A percentile compares a stretch with the other conserved stretches of the same genome.
These are phyloP conservation scores for Macroglossus sobrinus DNA, from an alignment of 2,113 vertebrate species.

Conservation along the genomic window DNA sequence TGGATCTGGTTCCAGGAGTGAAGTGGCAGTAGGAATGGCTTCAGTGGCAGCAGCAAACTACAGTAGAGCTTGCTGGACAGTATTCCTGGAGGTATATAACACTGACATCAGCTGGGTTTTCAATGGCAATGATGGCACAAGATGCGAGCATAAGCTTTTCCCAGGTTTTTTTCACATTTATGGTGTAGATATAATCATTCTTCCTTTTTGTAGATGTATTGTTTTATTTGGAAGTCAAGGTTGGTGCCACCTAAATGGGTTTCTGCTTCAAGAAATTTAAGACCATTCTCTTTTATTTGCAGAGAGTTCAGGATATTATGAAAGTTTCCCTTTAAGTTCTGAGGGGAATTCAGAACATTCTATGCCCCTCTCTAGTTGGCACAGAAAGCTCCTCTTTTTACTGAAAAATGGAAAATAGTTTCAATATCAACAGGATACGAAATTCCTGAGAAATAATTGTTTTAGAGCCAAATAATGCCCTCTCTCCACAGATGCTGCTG, in stretches of 20 bases:
- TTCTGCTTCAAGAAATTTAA: neutral
- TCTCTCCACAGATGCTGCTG: neutral
- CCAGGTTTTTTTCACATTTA: neutral
- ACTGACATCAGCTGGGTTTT: neutral
- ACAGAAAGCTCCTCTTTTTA: neutral
- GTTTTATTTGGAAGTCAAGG: neutral
- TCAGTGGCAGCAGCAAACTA: neutral
- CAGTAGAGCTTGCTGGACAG: neutral
- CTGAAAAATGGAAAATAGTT: neutral
- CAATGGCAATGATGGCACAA: neutral
- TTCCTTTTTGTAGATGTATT: neutral
- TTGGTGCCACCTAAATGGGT: neutral
- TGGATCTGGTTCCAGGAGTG: neutral
- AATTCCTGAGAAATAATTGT: neutral
- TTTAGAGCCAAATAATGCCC: neutral
- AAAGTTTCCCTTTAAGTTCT: neutral
- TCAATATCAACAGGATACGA: neutral
- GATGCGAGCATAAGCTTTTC: neutral
- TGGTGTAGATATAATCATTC: neutral
- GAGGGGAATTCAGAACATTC: neutral
- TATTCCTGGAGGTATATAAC: neutral
- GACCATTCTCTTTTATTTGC: neutral
- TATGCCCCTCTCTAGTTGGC: too few relatives aligned
- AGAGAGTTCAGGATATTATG: neutral
- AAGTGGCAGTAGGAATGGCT: neutral